phyloP scores from a whole-genome alignment of 2,797 vertebrate genomes.

The Limnodromus scolopaceus region DNA sequence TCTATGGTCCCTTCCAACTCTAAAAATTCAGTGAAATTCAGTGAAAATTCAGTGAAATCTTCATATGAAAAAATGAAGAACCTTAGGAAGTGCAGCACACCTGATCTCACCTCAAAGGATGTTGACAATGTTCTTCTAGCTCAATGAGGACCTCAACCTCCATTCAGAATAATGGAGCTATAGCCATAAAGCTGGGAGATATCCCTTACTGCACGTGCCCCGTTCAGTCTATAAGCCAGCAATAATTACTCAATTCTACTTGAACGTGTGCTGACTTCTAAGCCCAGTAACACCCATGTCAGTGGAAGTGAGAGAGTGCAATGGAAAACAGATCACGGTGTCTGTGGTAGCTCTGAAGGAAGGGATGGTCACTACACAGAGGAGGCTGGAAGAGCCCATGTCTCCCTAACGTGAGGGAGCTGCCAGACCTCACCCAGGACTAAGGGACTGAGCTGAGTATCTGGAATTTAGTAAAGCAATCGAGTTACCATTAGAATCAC shows the following conservation, averaged over 20 bases:
- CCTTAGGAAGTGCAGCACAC: background rate
- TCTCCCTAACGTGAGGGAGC: background rate
- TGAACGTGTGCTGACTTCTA: background rate
- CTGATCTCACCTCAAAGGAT: background rate
- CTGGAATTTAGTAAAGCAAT: background rate
- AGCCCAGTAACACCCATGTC: accelerated
- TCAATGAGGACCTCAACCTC: background rate
- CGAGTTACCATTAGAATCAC: background rate
- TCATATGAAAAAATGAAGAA: background rate
- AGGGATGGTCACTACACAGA: accelerated
- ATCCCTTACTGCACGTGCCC: background rate
- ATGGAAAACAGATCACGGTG: background rate
- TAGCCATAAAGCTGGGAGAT: background rate
- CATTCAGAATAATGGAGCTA: accelerated
- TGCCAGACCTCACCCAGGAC: background rate
- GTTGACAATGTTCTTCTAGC: background rate
- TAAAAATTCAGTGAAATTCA: background rate
- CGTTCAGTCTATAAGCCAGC: background rate
- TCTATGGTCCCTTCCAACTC: too few species aligned
- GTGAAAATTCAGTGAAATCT: too few species aligned
- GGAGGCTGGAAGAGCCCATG: background rate
- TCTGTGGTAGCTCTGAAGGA: background rate
- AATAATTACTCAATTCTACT: background rate
- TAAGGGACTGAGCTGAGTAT: background rate
- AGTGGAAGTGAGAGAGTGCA: background rate